Evolutionary conservation across 2,113 vertebrate species (phyloP).

Genomic region (Mobula birostris): DNA sequence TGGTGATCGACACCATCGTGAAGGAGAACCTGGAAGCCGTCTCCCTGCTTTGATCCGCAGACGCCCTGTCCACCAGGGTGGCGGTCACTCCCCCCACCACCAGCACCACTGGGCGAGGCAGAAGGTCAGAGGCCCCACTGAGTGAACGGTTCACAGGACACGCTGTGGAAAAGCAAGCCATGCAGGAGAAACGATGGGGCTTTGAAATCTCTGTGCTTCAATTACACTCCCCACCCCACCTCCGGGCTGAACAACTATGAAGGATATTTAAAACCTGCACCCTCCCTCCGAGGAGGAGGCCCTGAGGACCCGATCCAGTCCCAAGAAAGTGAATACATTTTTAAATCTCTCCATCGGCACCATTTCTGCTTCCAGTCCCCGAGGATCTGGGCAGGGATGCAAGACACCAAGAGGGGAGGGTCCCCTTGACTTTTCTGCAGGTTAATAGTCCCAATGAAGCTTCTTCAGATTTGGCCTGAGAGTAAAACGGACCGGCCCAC

Average conservation of each 20-base stretch:
- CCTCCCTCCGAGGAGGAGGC: neutral
- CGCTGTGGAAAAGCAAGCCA: no score
- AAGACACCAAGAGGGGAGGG: neutral
- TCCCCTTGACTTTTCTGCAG: no score
- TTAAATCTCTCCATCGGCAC: neutral
- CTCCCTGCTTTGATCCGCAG: slow-evolving; percentile 51
- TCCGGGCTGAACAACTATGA: neutral
- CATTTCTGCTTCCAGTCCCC: neutral
- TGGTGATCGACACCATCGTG: slow-evolving; percentile 68
- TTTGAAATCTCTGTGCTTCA: neutral
- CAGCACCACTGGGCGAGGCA: no score
- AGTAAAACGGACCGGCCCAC: neutral
- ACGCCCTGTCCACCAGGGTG: no score
- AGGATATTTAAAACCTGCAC: slow-evolving; percentile 22
- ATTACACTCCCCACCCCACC: neutral
- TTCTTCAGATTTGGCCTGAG: neutral
- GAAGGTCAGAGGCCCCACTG: no score
- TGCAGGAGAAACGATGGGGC: neutral
- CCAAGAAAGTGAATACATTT: neutral
- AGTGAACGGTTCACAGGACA: no score
- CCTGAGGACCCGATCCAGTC: neutral
- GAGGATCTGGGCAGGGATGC: neutral
- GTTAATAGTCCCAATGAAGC: neutral
- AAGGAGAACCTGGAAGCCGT: slow-evolving; percentile 64
- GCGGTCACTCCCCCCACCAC: neutral